Base-by-base conservation (phyloP, 1,140 invertebrate species). In the Aphis gossypii region DNA sequence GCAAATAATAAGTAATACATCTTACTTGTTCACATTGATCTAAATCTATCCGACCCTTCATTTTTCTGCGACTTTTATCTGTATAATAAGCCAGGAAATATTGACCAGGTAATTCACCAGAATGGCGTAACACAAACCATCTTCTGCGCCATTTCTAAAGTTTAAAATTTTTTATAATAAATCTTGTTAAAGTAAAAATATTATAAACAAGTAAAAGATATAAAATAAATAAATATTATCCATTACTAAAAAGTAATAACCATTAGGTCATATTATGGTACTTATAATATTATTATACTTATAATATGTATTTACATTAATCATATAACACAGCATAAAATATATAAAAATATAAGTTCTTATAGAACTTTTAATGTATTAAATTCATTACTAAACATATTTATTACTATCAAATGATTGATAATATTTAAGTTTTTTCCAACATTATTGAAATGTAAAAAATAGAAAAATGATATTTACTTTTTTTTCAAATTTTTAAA, bases 41-140 rank as follows among this genome's bases (percentile, higher is more conserved):
- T 94, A 99, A 96, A 96, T 99, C 97, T 94, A 99, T 99, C 94
- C 97, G 96, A 94, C 98, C 98, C 95, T 99, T 99, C 91, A 98
- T 95, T 95, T 98, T 98, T 94, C 97, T 96, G 95, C 97, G 97
- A 94, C 97, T 97, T 95, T 97, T 96, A 95, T 99, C 98, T 23
- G 97, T 97, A 95, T 98, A 99, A 95, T 99, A 99, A 95, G 98
- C 98, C 93, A 99, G 96, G 95, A 98, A 97, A 96, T 98, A 99
- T 95, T 99, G 98, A 92, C 97, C 98, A 91, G 98, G 98, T 94
- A 99, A 96, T 95, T 99, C 97, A 94, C 98, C 98, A 93, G 97
- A 97, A 95, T 98, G 97, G 94, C 98, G 97, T 93, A 99, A 96
- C 83, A 98, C 97, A 96, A 99, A 99, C 98, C 98, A 99, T 94